Percentiles rank a stretch among this genome's conserved stretches.
phyloP scores from a whole-genome alignment of 2,113 vertebrate species.

The Indicator indicator region DNA sequence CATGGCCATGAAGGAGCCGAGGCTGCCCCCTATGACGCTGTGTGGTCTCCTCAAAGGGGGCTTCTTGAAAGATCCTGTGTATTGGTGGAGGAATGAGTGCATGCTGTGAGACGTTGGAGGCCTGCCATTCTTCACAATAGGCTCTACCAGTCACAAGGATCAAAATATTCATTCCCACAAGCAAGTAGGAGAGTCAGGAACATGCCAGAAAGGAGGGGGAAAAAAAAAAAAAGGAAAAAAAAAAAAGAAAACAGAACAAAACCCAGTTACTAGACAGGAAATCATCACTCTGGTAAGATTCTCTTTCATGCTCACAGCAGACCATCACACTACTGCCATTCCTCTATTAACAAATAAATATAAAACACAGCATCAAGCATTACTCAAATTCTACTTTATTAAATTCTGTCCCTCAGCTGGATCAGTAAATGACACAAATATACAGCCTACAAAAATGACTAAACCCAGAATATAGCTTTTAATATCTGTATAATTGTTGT shows the following conservation, averaged over 20 bases:
- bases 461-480: neutral
- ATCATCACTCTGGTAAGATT: slow-evolving; percentile 20
- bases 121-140: slow-evolving; percentile 91
- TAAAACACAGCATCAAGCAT: neutral
- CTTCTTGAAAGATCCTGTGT: slow-evolving; percentile 95
- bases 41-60: slow-evolving; percentile 91
- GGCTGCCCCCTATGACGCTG: slow-evolving; percentile 93
- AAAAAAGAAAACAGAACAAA: slow-evolving; percentile 29
- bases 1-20: slow-evolving; percentile 93
- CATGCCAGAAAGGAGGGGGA: slow-evolving; percentile 20
- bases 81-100: slow-evolving; percentile 97
- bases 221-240: neutral
- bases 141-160: slow-evolving; percentile 76
- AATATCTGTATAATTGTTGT: neutral
- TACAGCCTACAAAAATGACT: neutral
- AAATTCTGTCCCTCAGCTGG: slow-evolving; percentile 4
- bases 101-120: slow-evolving; percentile 93
- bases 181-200: slow-evolving; percentile 71
- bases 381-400: neutral
- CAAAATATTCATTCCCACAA: slow-evolving; percentile 72
- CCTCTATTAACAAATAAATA: neutral
- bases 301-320: slow-evolving; percentile 21
- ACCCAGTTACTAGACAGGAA: slow-evolving; percentile 58
- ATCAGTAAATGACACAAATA: neutral
- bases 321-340: neutral